Conservation (phyloP, 2,888 invertebrate species). For the Eupeodes luniger region DNA sequence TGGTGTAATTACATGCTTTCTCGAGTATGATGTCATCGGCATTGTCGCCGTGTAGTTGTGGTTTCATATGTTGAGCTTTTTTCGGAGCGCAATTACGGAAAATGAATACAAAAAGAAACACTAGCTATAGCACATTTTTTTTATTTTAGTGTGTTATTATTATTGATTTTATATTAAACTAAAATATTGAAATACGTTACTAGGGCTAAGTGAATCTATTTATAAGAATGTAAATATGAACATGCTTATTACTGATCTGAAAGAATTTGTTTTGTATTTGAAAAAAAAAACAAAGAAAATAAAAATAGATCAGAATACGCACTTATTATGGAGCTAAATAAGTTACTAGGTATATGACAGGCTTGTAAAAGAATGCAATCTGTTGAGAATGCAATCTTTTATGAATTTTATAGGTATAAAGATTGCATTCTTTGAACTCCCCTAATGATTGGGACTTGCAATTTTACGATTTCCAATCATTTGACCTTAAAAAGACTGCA, state of each 20-base stretch:
- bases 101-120: constrained; percentile 24
- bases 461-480: no score
- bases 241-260: no score
- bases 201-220: constrained; percentile 14
- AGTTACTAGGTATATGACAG: no score
- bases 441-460: no score
- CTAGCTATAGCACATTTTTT: constrained; percentile 31
- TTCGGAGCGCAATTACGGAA: constrained; percentile 41
- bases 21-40: constrained; percentile 74
- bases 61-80: constrained; percentile 67
- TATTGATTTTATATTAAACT: constrained; percentile 5
- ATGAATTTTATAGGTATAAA: no score
- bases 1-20: constrained; percentile 64
- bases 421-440: no score
- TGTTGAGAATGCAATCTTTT: no score
- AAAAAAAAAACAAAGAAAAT: neutral
- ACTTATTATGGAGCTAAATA: no score
- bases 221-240: neutral
- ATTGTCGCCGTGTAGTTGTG: constrained; percentile 66
- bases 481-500: no score
- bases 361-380: no score
- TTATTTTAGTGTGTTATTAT: constrained; percentile 49
- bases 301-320: neutral
- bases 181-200: constrained; percentile 22
- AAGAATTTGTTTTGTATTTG: neutral